Percentiles rank a stretch among this genome's conserved stretches.
Evolutionary conservation across 2,113 vertebrate genomes (phyloP).

Genomic region (Scomber scombrus): DNA sequence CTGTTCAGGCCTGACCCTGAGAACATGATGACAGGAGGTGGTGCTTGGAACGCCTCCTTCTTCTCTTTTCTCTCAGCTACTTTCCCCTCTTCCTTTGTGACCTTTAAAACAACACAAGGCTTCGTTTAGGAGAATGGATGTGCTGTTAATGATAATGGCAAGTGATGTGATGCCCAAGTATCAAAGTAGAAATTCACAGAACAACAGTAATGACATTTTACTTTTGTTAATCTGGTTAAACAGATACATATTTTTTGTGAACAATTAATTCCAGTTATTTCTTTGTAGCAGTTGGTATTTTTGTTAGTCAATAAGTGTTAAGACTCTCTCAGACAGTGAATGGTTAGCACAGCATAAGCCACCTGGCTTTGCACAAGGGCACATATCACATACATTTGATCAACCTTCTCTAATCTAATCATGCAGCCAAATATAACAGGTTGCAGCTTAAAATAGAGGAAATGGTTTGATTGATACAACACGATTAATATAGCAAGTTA

Average conservation of each 20-base stretch:
- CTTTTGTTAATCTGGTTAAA: background rate
- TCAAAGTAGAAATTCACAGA: conserved; percentile 14
- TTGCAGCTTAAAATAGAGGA: background rate
- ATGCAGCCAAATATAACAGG: background rate
- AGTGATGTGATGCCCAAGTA: background rate
- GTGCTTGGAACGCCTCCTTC: conserved; percentile 51
- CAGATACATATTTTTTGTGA: background rate
- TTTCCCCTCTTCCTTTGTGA: conserved; percentile 61
- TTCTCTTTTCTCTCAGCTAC: conserved; percentile 60
- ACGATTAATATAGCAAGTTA: too few species aligned
- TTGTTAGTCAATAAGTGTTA: background rate
- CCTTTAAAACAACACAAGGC: conserved; percentile 64
- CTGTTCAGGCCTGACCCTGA: conserved; percentile 82
- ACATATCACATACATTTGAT: background rate
- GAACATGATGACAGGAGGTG: conserved; percentile 84
- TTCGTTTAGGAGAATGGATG: conserved; percentile 19
- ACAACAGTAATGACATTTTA: background rate
- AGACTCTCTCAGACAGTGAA: background rate
- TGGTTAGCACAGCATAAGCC: background rate
- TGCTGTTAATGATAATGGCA: conserved; percentile 20
- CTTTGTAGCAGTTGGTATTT: too few species aligned
- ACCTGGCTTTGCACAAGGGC: background rate
- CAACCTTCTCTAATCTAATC: background rate
- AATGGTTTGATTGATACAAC: background rate
- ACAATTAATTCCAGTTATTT: too few species aligned